Evolutionary conservation across 2,797 vertebrate species (phyloP).

Genomic region (Glyptemys insculpta): DNA sequence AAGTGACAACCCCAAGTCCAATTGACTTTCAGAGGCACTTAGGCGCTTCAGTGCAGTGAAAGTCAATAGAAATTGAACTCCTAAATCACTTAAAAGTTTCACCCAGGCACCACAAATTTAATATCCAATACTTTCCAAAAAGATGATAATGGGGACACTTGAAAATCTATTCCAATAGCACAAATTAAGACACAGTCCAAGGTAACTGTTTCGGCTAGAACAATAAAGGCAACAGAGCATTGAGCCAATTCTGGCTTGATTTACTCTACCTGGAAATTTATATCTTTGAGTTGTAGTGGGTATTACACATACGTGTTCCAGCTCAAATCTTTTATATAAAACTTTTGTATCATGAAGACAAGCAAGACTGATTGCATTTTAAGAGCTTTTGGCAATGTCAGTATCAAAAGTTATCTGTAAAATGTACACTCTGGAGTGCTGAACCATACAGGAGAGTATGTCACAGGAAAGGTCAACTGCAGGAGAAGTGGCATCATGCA

Average conservation of each 20-base stretch:
- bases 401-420: neutral
- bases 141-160: neutral
- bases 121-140: neutral
- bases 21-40: neutral
- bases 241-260: neutral
- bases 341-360: neutral
- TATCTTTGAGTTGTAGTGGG: neutral
- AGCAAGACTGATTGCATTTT: neutral
- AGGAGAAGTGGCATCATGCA: neutral
- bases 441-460: neutral
- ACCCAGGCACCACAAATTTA: neutral
- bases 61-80: neutral
- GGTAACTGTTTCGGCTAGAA: neutral
- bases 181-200: neutral
- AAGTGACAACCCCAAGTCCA: neutral
- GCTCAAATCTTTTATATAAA: neutral
- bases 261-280: neutral
- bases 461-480: neutral
- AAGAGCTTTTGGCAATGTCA: neutral
- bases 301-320: neutral
- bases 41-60: neutral
- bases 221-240: neutral
- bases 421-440: neutral
- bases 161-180: neutral
- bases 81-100: neutral